Base-by-base conservation (phyloP, 2,888 invertebrate genomes). In the Malthinus seriepunctatus region DNA sequence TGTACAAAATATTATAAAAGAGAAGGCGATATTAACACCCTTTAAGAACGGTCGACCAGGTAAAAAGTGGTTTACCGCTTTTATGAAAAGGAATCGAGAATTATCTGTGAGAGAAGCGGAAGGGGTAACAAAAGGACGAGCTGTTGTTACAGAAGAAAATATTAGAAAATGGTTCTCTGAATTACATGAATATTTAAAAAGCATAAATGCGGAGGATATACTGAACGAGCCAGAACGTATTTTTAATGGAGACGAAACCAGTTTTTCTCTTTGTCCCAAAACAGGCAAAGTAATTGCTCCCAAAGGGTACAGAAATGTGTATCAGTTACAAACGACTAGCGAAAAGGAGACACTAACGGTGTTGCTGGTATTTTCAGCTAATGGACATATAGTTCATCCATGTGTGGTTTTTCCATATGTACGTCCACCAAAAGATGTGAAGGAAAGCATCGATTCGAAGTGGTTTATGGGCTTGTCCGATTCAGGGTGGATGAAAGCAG, bases 231-330 rank as follows among this genome's bases (percentile, higher is more conserved):
- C 69, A 1, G 52, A 54, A 51, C 55, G 67, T 47, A 70, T 70
- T 38, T 68, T 70, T 6, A 71, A 68, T 54, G 67, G 63, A 6
- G 70, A 70, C 45, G 71, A 70, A 47, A 68, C 62, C 23, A 65
- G 66, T 34, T 70, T 73, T 62, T 33, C 53, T 37, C 51, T 68
- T 15, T 69, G 67, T 44, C 69, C 69, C 31, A 68, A 69, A 37
- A 65, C 64, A 33, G 71, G 69, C 34, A 67, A 69, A 61, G 68
- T 72, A 47, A 60, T 42, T 11, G 6, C 5, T 1, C 42, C 42
- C 1, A 42, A 42, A 8, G 42, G 42, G 8, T 42, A 14, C 15
- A 42, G 12, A 42, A 3, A 42, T 12, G 3, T 42, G 11, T n/a
- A n/a, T n/a, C n/a, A n/a, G n/a, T n/a, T n/a, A n/a, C n/a, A n/a